phyloP scores from a whole-genome alignment of 2,888 invertebrate species.

The Atethmia centrago region DNA sequence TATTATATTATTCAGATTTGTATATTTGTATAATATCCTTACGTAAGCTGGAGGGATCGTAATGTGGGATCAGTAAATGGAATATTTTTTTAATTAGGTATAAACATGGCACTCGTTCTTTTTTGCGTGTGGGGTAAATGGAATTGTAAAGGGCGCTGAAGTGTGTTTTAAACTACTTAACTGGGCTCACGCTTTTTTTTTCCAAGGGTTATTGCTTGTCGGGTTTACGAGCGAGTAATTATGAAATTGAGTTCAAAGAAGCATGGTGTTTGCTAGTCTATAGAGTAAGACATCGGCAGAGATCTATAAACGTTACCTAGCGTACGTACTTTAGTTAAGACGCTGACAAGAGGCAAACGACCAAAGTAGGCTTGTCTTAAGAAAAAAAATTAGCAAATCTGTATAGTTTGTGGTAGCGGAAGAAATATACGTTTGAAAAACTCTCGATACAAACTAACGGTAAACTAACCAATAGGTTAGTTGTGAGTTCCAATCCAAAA shows the following conservation, averaged over 20 bases:
- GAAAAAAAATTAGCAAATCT: no score
- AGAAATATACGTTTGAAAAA: no score
- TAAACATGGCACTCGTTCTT: conserved; percentile 27
- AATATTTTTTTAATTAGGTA: conserved; percentile 49
- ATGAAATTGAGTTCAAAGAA: neutral
- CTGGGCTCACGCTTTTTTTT: conserved; percentile 12
- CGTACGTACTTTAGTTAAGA: no score
- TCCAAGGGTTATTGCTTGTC: neutral
- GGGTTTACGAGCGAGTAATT: neutral
- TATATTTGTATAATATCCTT: conserved; percentile 17
- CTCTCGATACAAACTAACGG: no score
- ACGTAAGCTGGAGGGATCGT: neutral
- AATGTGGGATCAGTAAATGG: conserved; percentile 9
- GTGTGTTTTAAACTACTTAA: conserved; percentile 34
- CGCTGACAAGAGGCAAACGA: no score
- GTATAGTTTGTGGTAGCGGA: no score
- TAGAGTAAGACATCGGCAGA: neutral
- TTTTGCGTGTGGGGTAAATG: conserved; percentile 28
- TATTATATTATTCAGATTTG: conserved; percentile 42
- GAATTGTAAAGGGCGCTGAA: conserved; percentile 32
- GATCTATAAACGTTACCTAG: neutral
- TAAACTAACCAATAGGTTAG: no score
- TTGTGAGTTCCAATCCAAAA: no score
- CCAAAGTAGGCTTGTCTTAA: no score
- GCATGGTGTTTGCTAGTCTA: neutral